phyloP scores from a whole-genome alignment of 2,797 vertebrate species.

The Danio aesculapii region DNA sequence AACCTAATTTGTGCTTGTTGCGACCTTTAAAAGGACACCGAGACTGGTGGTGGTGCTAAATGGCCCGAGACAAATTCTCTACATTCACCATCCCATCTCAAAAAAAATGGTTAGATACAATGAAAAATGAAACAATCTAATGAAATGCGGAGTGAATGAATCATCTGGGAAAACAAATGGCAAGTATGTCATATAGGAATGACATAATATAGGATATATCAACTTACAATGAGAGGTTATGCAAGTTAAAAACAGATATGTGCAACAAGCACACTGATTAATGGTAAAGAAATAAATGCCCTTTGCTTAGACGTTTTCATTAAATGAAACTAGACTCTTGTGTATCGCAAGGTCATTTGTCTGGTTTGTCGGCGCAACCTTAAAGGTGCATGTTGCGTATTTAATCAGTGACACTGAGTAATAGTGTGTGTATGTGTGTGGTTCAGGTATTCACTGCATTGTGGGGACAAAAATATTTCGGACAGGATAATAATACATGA shows the following conservation, averaged over 20 bases:
- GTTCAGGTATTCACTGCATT: neutral
- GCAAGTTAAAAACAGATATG: neutral
- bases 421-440: neutral
- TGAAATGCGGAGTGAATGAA: neutral
- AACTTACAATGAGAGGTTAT: neutral
- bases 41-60: neutral
- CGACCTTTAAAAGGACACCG: slow-evolving; percentile 34
- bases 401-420: neutral
- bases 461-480: neutral
- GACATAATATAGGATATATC: no score
- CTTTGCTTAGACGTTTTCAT: neutral
- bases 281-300: neutral
- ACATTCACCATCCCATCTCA: neutral
- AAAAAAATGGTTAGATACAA: neutral
- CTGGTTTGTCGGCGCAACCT: slow-evolving; percentile 24
- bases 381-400: slow-evolving; percentile 6
- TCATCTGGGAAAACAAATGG: neutral
- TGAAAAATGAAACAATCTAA: neutral
- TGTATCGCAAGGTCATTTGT: slow-evolving; percentile 24
- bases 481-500: neutral
- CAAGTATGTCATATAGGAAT: neutral
- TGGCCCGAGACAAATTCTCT: neutral
- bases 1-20: slow-evolving; percentile 33
- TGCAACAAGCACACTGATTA: neutral
- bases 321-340: neutral